Evolutionary conservation across 2,113 vertebrate genomes (phyloP).

Genomic region (Sinosuthora webbiana): DNA sequence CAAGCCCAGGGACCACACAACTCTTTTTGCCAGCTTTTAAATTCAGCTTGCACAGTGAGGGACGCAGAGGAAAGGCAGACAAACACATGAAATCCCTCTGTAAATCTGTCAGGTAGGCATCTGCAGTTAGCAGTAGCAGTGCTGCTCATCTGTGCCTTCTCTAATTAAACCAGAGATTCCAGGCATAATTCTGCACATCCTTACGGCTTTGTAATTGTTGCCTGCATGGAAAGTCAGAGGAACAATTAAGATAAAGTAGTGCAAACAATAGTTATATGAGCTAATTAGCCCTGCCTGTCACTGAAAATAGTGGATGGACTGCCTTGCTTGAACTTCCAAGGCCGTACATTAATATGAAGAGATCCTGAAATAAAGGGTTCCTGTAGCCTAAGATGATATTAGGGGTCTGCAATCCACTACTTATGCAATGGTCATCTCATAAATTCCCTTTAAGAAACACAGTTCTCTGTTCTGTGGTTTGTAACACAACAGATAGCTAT

Average conservation of each 20-base stretch:
- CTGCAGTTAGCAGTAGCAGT: not conserved
- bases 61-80: not conserved
- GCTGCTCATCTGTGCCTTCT: not conserved
- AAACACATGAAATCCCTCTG: not conserved
- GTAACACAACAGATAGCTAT: not conserved
- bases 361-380: not conserved
- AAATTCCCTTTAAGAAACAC: not conserved
- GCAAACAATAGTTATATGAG: not conserved
- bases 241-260: conserved; percentile 25
- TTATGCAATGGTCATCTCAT: not conserved
- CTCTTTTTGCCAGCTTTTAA: not conserved
- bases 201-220: not conserved
- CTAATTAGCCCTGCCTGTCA: conserved; percentile 34
- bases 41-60: not conserved
- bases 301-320: not conserved
- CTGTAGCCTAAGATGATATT: not conserved
- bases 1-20: not conserved
- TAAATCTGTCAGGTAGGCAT: conserved; percentile 17
- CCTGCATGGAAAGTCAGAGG: not conserved
- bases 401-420: not conserved
- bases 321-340: not conserved
- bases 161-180: conserved; percentile 33
- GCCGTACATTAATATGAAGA: not conserved
- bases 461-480: not conserved
- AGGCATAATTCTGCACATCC: conserved; percentile 27